These are phyloP conservation scores for Eulemur macaco DNA, from an alignment of 2,113 vertebrate genomes.

Conservation along the genomic window DNA sequence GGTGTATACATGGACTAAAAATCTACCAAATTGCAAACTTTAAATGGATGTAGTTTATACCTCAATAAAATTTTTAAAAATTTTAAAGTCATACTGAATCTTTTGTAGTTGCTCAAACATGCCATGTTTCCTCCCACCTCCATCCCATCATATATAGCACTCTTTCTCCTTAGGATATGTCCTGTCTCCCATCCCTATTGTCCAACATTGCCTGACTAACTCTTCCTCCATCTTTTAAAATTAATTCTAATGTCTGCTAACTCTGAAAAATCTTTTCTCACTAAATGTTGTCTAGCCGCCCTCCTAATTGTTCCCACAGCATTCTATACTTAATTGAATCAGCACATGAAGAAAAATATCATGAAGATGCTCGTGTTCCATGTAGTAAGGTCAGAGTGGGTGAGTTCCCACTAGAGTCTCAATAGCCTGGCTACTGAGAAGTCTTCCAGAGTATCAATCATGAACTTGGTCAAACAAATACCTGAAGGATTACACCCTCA, in stretches of 20 bases:
- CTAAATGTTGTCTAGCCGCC: not conserved
- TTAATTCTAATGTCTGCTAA: not conserved
- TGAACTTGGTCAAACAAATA: not conserved
- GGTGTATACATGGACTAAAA: not conserved
- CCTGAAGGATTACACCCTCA: not conserved
- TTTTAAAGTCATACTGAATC: not conserved
- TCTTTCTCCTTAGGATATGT: not conserved
- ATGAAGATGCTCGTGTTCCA: not conserved
- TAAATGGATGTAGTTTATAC: not conserved
- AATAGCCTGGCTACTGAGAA: not conserved
- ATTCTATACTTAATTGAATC: not conserved
- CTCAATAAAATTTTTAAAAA: not conserved
- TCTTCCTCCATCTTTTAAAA: not conserved
- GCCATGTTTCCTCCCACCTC: not conserved
- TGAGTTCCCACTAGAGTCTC: not conserved
- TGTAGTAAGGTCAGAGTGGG: not conserved
- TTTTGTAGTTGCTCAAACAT: not conserved
- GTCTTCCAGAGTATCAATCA: not conserved
- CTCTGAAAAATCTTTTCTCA: not conserved
- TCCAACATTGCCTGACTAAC: not conserved
- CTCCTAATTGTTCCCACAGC: not conserved
- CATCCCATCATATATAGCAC: not conserved
- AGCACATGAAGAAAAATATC: not conserved
- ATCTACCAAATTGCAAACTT: not conserved
- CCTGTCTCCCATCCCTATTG: not conserved